Base-by-base conservation (phyloP, 2,113 vertebrate genomes). In the Carettochelys insculpta region DNA sequence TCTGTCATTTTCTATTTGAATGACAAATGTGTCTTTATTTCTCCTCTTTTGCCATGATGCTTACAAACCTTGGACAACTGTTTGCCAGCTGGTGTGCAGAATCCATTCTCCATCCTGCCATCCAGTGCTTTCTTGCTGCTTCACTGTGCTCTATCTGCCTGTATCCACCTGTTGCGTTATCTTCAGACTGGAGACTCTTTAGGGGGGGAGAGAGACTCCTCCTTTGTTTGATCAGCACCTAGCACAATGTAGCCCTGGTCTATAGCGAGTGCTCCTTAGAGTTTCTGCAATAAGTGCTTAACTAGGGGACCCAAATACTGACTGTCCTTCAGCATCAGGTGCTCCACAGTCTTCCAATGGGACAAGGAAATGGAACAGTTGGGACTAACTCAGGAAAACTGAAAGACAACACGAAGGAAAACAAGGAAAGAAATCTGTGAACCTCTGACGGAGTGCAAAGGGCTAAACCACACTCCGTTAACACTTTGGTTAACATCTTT, bases 201-300 rank as follows among this genome's bases (percentile, higher is more conserved):
- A 3, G 68, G 14, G 27, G 54, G 83, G 61, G 78, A 75, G 87
- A 52, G 68, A 45, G 80, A n/a, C n/a, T n/a, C n/a, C n/a, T n/a
- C n/a, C n/a, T n/a, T n/a, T n/a, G n/a, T n/a, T n/a, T n/a, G n/a
- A n/a, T n/a, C n/a, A n/a, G n/a, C n/a, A n/a, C n/a, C n/a, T n/a
- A n/a, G n/a, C n/a, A n/a, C n/a, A n/a, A n/a, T n/a, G n/a, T n/a
- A n/a, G n/a, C n/a, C 0, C 38, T 3, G 20, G 65, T 51, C 53
- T 5, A 78, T 58, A 38, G 80, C 5, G 78, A 34, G 73, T 20
- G 8, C 45, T 25, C 1, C 16, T 58, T 16, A 47, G 58, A 50
- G 1, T 38, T 1, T 8, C 0, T 0, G 8, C 38, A 82, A 53
- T 84, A 0, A 54, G 24, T 6, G 77, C 76, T 91, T 12, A 0